Conservation (phyloP, 2,113 vertebrate species). For the Tachysurus vachellii region DNA sequence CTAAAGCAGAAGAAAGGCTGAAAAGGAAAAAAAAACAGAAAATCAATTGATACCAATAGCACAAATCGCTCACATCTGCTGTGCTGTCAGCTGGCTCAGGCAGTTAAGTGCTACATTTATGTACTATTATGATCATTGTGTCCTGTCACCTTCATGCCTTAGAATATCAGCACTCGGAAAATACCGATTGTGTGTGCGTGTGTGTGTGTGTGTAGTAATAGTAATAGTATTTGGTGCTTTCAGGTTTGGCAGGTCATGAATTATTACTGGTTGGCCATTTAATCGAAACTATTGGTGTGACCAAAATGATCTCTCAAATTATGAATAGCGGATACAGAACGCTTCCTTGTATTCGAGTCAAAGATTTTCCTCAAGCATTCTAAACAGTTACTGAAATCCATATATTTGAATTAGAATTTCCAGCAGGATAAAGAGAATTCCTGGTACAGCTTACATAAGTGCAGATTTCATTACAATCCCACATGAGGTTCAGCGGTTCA, state of each 20-base stretch:
- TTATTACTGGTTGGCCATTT: slow-evolving; percentile 41
- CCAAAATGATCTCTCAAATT: slow-evolving; percentile 25
- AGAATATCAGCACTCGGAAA: slow-evolving; percentile 13
- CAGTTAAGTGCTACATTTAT: slow-evolving; percentile 34
- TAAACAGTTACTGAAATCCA: not conserved
- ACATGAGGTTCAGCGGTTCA: not conserved
- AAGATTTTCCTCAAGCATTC: not conserved
- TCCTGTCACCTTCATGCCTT: slow-evolving; percentile 28
- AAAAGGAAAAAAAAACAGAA: not conserved
- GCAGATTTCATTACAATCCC: slow-evolving; percentile 1
- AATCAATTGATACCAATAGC: not conserved
- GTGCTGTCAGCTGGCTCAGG: slow-evolving; percentile 19
- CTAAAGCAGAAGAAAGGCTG: not conserved
- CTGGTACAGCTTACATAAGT: not conserved
- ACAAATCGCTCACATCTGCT: slow-evolving; percentile 21
- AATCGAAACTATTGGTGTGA: slow-evolving; percentile 28
- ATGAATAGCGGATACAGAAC: not conserved
- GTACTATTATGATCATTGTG: slow-evolving; percentile 39
- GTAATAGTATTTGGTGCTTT: slow-evolving; percentile 47
- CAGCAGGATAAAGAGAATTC: not conserved
- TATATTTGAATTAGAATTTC: not conserved
- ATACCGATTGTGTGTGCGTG: slow-evolving; percentile 6
- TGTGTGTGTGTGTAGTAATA: slow-evolving; percentile 25
- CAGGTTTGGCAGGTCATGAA: slow-evolving; percentile 52
- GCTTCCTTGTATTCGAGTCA: slow-evolving; percentile 12